phyloP scores from a whole-genome alignment of 1,140 invertebrate species.

The Reticulitermes speratus region DNA sequence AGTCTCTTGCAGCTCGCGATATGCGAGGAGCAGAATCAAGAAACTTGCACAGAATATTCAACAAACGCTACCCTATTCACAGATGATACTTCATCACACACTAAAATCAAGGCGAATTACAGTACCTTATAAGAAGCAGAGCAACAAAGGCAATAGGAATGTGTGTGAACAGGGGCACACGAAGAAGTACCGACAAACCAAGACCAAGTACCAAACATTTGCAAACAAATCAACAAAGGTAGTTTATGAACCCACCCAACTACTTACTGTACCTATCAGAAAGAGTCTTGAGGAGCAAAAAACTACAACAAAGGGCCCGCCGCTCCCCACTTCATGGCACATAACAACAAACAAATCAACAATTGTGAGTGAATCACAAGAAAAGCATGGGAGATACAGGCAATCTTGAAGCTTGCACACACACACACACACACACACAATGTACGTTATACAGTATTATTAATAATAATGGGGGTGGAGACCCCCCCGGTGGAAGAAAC shows the following conservation, averaged over 20 bases:
- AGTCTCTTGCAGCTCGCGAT: too few species aligned
- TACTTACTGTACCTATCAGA: constrained; percentile 4
- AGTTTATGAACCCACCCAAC: background rate
- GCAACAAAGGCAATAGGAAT: too few species aligned
- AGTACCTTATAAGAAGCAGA: too few species aligned
- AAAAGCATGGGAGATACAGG: constrained; percentile 13
- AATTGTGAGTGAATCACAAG: background rate
- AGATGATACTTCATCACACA: too few species aligned
- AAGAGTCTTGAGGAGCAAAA: background rate
- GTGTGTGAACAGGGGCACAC: too few species aligned
- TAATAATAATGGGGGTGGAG: constrained; percentile 17
- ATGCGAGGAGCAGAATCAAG: too few species aligned
- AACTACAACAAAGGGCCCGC: background rate
- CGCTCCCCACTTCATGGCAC: background rate
- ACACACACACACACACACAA: background rate
- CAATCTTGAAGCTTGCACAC: background rate
- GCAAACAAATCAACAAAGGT: too few species aligned
- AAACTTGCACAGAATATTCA: too few species aligned
- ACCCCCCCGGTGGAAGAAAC: constrained; percentile 12
- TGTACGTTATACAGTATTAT: constrained; percentile 19
- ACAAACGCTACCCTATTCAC: too few species aligned
- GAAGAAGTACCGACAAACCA: too few species aligned
- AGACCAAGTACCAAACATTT: too few species aligned
- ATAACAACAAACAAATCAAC: constrained; percentile 19
- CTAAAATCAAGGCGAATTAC: too few species aligned